Evolutionary conservation across 1,140 invertebrate species (phyloP), one percentile per base, ranked within the genome.

Genomic region (Lucilia cuprina): DNA sequence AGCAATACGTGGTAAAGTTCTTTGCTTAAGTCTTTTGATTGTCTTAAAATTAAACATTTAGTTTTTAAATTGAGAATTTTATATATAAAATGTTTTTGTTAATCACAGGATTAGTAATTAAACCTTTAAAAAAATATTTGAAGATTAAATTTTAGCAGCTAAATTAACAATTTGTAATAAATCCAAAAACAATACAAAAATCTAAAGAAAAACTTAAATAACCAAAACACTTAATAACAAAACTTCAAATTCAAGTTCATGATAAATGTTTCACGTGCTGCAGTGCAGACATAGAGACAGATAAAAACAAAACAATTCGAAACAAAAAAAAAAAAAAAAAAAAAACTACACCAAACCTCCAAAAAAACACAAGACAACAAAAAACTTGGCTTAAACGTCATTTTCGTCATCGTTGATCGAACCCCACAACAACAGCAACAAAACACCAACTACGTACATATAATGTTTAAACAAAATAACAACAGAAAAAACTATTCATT

Each of bases 211-310:
- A 83, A 55, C 70, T 55, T 74, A 5, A 10, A 25, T 75, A 74
- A 82, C 85, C 83, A 86, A 86, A 75, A 0, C 87, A 30, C 25
- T 30, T 30, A 30, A 30, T 30, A 87, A 88, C 83, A 60, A 85
- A 84, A 75, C 88, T 90, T 89, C 89, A 90, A 90, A 90, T 90
- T 90, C 89, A 90, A 90, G 89, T 90, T 90, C 89, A 90, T 90
- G 89, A 90, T 90, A 87, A 90, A 90, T 90, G 87, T 89, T 89
- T 90, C 89, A 90, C 89, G 89, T 90, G 89, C 89, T 82, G 41
- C 50, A 77, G 50, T 77, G 74, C 21, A 84, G 55, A 84, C 77
- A 82, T 41, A 84, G 25, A 84, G 75, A 9, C 77, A 82, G 14
- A 83, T 14, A 75, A 14, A 83, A 75, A 47, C 34, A 34, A 83